Percentiles rank a stretch among this genome's conserved stretches.
Conservation (phyloP, 64 coral and sea anemone species). For the Platygyra sinensis region DNA sequence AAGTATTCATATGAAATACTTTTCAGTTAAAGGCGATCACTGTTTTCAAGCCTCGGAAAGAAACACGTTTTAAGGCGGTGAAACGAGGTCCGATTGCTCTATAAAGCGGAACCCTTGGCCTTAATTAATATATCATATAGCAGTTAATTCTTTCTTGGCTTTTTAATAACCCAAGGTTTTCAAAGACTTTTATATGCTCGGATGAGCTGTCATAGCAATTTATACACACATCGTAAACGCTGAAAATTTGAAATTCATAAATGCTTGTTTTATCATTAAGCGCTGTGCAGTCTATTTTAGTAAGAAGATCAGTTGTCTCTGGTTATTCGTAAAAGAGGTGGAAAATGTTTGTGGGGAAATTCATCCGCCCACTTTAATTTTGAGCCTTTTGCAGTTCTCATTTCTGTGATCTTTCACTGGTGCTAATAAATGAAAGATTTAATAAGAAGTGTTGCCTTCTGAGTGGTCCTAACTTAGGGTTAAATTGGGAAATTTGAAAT, state of each 20-base stretch:
- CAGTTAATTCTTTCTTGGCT: neutral
- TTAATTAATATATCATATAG: neutral
- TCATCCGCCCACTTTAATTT: too few species aligned
- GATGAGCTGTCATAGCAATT: slow-evolving; percentile 4
- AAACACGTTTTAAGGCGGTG: neutral
- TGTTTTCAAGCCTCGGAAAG: neutral
- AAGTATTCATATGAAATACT: too few species aligned
- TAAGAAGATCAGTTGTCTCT: too few species aligned
- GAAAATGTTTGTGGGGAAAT: too few species aligned
- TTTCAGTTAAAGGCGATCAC: neutral
- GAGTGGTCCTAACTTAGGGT: too few species aligned
- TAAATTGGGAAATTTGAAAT: too few species aligned
- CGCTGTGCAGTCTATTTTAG: neutral
- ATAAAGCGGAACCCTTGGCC: neutral
- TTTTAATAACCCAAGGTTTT: slow-evolving; percentile 4
- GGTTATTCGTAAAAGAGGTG: too few species aligned
- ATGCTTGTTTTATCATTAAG: neutral
- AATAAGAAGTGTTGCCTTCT: too few species aligned
- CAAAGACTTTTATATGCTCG: neutral
- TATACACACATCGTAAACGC: neutral
- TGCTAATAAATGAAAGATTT: too few species aligned
- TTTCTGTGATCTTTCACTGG: too few species aligned
- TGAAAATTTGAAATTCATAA: neutral
- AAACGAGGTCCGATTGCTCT: neutral
- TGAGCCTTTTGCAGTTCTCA: too few species aligned